These are phyloP conservation scores for Discoglossus pictus DNA, from an alignment of 2,797 vertebrate genomes.

Conservation along the genomic window DNA sequence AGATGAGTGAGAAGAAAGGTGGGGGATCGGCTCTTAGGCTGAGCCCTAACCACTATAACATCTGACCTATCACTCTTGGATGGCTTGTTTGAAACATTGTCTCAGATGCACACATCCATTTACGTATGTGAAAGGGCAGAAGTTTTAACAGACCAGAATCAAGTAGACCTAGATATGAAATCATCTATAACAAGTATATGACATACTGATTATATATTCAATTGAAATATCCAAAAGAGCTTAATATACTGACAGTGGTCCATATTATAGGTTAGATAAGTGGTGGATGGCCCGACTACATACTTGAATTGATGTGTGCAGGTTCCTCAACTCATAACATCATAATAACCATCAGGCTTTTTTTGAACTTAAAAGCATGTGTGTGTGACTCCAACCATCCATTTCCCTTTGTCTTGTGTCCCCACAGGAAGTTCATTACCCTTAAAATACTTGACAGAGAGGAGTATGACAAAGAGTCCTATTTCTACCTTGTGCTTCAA, in stretches of 20 bases:
- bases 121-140: conserved; percentile 67
- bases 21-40: conserved; percentile 72
- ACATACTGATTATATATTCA: no score
- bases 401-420: conserved; percentile 90
- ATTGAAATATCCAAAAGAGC: no score
- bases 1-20: conserved; percentile 99
- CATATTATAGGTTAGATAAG: neutral
- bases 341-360: conserved; percentile 62
- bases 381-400: conserved; percentile 77
- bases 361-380: conserved; percentile 68
- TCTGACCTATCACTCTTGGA: conserved; percentile 71
- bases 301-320: conserved; percentile 63
- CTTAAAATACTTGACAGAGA: conserved; percentile 91
- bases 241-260: neutral
- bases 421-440: conserved; percentile 91
- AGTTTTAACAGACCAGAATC: neutral
- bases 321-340: conserved; percentile 61
- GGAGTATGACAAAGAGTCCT: conserved; percentile 92
- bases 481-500: conserved; percentile 92
- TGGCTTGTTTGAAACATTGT: conserved; percentile 64
- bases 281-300: conserved; percentile 58
- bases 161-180: no score
- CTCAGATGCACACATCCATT: conserved; percentile 62
- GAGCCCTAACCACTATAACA: conserved; percentile 64
- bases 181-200: no score